Percentiles rank a stretch among this genome's conserved stretches.
phyloP scores from a whole-genome alignment of 2,888 invertebrate genomes.

The Tipula confusa region DNA sequence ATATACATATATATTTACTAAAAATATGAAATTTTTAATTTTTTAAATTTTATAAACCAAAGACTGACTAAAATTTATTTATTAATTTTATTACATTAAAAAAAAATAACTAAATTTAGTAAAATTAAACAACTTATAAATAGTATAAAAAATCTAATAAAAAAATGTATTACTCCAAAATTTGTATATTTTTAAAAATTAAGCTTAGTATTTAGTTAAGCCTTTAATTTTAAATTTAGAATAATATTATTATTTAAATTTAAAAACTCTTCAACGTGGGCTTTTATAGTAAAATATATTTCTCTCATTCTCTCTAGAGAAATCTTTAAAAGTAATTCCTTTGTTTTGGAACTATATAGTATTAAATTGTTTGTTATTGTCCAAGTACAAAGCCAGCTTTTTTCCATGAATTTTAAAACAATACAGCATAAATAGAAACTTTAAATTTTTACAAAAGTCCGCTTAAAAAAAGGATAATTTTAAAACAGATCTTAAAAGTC shows the following conservation, averaged over 20 bases:
- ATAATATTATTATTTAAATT: neutral
- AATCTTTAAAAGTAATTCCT: too few species aligned
- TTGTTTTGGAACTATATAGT: too few species aligned
- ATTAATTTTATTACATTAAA: neutral
- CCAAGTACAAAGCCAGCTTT: too few species aligned
- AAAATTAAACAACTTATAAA: neutral
- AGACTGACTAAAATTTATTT: conserved; percentile 12
- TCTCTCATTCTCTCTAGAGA: too few species aligned
- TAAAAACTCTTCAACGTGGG: neutral
- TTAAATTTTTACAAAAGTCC: too few species aligned
- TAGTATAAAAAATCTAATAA: neutral
- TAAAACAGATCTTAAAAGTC: too few species aligned
- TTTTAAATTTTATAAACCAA: neutral
- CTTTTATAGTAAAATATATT: too few species aligned
- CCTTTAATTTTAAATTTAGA: neutral
- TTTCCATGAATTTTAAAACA: too few species aligned
- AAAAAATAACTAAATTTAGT: neutral
- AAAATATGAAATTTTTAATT: neutral
- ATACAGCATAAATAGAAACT: too few species aligned
- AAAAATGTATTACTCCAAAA: neutral
- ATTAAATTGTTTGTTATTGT: too few species aligned
- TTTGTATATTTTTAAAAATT: neutral
- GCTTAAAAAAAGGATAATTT: too few species aligned
- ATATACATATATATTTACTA: neutral
- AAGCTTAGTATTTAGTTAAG: neutral